Evolutionary conservation across 2,888 invertebrate species (phyloP), one percentile per base, ranked within the genome.

Genomic region (Oasisia sp.): DNA sequence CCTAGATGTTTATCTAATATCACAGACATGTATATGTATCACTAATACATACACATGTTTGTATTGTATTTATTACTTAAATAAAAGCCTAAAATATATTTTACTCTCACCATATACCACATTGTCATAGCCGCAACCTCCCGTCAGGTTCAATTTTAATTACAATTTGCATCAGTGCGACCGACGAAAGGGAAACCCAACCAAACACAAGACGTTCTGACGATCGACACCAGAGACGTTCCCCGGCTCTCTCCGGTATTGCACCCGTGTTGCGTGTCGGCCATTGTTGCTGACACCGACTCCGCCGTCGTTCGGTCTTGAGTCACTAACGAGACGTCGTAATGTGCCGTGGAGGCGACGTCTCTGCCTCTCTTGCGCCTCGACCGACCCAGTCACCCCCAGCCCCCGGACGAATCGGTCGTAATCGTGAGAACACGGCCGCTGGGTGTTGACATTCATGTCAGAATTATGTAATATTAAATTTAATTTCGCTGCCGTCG

Each of bases 401-500:
- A 74, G 74, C 74, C 74, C 74, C 74, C 19, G 74, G 74, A 74
- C 19, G 27, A 74, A 74, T 19, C 74, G 74, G 19, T 27, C 74
- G 74, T 74, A 74, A 74, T 74, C 27, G 74, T 74, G 74, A n/a
- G 74, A 74, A 74, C 14, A 74, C 27, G 19, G 27, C 74, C 7
- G 74, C 27, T 74, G 27, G 74, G 74, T 74, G 74, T 74, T 74
- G 74, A 74, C 74, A 74, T 74, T 74, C 74, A 74, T 74, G 74
- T 74, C 74, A 74, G 27, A 74, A 74, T 74, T 14, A 74, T 74
- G 74, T n/a, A 74, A 74, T 74, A 74, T 74, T 74, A 74, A 74
- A 74, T 74, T 74, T 74, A 74, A 74, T 74, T 74, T 27, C 74
- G 74, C 74, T 74, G 74, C 74, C 74, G n/a, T n/a, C 74, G 74